These are phyloP conservation scores for Ctenodactylus gundi DNA, from an alignment of 2,113 vertebrate genomes.

Conservation along the genomic window DNA sequence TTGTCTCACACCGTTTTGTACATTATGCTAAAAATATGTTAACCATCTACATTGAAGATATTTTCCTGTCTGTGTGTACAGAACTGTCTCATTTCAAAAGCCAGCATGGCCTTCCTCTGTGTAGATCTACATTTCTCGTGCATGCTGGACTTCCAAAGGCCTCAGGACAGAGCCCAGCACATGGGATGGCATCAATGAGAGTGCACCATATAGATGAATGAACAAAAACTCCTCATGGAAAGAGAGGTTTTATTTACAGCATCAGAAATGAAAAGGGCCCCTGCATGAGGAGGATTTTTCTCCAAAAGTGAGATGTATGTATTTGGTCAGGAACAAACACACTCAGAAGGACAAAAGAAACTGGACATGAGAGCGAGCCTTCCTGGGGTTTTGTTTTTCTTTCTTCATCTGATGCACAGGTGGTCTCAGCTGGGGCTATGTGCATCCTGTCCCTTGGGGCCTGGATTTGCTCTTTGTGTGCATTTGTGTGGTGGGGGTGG, in stretches of 20 bases:
- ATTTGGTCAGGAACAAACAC: not conserved
- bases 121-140: not conserved
- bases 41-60: not conserved
- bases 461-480: not conserved
- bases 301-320: not conserved
- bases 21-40: not conserved
- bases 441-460: not conserved
- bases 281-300: rapidly evolving
- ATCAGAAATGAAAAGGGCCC: not conserved
- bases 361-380: not conserved
- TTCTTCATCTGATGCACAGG: not conserved
- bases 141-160: not conserved
- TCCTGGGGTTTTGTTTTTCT: not conserved
- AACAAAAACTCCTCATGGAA: not conserved
- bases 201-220: not conserved
- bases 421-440: not conserved
- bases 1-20: not conserved
- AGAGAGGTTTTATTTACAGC: not conserved
- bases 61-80: not conserved
- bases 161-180: not conserved
- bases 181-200: not conserved
- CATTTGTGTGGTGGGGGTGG: not conserved
- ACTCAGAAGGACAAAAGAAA: not conserved
- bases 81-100: not conserved
- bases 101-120: rapidly evolving